Conservation (phyloP, 2,797 vertebrate genomes). For the Gallinago solitaria region DNA sequence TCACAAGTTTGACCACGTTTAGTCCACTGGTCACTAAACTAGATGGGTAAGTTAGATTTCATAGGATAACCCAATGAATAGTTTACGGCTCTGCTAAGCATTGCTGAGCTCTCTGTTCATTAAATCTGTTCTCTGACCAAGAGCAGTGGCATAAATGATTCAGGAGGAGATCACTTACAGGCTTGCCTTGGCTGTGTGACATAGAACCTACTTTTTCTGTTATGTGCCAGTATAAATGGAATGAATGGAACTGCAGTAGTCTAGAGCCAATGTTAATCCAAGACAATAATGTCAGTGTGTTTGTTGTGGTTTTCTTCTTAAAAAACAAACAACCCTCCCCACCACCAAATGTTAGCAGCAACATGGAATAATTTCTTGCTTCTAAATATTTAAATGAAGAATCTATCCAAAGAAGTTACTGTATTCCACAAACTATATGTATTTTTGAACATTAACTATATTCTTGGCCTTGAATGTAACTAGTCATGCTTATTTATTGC, state of each 20-base stretch:
- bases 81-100: background rate
- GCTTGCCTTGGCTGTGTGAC: background rate
- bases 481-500: background rate
- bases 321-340: background rate
- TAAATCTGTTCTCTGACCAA: background rate
- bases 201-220: background rate
- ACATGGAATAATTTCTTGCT: background rate
- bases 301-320: background rate
- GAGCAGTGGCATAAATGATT: background rate
- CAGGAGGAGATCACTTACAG: background rate
- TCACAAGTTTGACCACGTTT: background rate
- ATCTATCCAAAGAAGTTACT: background rate
- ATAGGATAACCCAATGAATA: background rate
- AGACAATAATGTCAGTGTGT: background rate
- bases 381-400: background rate
- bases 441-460: background rate
- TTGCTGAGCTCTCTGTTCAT: background rate
- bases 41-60: background rate
- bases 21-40: background rate
- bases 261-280: background rate
- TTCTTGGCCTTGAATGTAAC: background rate
- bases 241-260: background rate
- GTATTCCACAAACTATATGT: background rate
- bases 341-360: background rate
- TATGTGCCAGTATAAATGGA: background rate